phyloP scores from a whole-genome alignment of 2,888 invertebrate genomes.

The Melanargia galathea region DNA sequence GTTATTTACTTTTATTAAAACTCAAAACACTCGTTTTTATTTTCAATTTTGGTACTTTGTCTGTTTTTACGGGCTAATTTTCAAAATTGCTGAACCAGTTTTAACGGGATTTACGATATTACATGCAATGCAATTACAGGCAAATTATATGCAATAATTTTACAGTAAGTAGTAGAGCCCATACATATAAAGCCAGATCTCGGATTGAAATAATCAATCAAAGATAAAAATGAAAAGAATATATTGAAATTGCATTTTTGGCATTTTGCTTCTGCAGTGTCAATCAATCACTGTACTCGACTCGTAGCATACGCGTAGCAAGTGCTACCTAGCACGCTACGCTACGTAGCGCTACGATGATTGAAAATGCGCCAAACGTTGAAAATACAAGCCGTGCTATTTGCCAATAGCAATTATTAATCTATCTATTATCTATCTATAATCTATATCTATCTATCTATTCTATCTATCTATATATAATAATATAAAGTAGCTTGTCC shows the following conservation, averaged over 20 bases:
- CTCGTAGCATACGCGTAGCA: constrained; percentile 17
- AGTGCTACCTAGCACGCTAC: no score
- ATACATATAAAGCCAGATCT: neutral
- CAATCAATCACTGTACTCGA: constrained; percentile 4
- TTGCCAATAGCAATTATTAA: neutral
- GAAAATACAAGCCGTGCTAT: neutral
- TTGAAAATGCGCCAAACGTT: neutral
- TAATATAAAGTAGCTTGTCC: no score
- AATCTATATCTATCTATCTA: no score
- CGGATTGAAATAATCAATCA: constrained; percentile 17
- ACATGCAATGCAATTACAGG: neutral
- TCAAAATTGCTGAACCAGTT: no score
- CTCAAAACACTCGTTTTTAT: no score
- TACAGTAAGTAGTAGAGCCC: neutral
- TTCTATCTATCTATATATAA: no score
- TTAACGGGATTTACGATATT: no score
- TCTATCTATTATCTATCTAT: no score
- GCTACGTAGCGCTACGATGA: constrained; percentile 6
- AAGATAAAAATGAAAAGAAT: constrained; percentile 7
- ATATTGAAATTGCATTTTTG: constrained; percentile 16
- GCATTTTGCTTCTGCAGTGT: constrained; percentile 15
- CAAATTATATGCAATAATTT: neutral
- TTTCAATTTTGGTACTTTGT: no score
- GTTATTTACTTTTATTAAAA: no score
- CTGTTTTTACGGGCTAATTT: no score